Evolutionary conservation across 2,888 invertebrate species (phyloP).

Genomic region (Brenthis ino): DNA sequence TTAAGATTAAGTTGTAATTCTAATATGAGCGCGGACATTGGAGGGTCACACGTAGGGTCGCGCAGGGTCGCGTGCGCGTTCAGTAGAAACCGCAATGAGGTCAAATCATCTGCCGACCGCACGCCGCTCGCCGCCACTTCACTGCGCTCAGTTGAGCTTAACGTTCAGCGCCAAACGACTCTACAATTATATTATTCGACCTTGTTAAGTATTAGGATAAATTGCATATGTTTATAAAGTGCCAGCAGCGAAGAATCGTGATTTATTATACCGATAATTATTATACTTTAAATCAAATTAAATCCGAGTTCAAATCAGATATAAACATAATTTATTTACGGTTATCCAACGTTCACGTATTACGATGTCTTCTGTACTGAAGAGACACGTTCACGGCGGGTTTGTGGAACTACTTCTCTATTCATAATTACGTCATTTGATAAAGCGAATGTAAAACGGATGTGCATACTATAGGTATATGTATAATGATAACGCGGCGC

Average conservation of each 20-base stretch:
- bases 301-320: neutral
- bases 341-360: no score
- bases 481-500: neutral
- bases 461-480: neutral
- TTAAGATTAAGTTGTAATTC: no score
- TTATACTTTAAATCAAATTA: neutral
- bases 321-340: neutral
- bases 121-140: no score
- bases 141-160: no score
- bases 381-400: no score
- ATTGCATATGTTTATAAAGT: slow-evolving; percentile 6
- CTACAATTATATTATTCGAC: neutral
- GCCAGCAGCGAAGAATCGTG: neutral
- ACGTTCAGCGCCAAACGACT: no score
- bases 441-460: no score
- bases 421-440: neutral
- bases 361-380: no score
- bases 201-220: slow-evolving; percentile 11
- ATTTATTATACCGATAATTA: neutral
- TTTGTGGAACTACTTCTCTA: neutral
- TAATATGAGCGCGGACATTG: no score
- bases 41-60: no score
- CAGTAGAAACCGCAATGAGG: slow-evolving; percentile 10
- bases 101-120: slow-evolving; percentile 1
- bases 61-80: neutral